These are phyloP conservation scores for Pangasius larnaudii DNA, from an alignment of 2,797 vertebrate genomes.

Conservation along the genomic window DNA sequence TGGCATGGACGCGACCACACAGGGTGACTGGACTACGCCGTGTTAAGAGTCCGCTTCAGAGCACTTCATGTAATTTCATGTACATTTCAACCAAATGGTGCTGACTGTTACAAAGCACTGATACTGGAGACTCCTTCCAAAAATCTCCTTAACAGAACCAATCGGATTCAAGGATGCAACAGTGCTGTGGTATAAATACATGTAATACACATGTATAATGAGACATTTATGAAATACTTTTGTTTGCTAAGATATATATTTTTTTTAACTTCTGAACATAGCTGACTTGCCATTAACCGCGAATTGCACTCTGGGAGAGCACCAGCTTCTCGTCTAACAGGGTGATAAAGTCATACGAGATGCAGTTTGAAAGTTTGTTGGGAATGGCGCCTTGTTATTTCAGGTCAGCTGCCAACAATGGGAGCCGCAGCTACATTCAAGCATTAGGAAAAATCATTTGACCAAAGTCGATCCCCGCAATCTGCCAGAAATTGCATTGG, in stretches of 20 bases:
- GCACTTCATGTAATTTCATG: not conserved
- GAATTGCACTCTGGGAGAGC: conserved; percentile 30
- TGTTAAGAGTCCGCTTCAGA: conserved; percentile 6
- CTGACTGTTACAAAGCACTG: not conserved
- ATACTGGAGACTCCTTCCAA: not conserved
- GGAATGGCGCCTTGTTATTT: conserved; percentile 53
- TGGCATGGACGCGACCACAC: conserved; percentile 17
- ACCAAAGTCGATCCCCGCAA: conserved; percentile 14
- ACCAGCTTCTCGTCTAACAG: conserved; percentile 45
- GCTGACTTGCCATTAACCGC: conserved; percentile 20
- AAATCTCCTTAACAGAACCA: not conserved
- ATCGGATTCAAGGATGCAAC: not conserved
- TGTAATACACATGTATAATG: not conserved
- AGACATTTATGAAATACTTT: not conserved
- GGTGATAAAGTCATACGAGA: conserved; percentile 53
- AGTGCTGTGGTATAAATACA: not conserved
- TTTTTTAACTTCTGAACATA: not conserved
- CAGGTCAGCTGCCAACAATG: conserved; percentile 37
- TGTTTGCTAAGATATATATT: not conserved
- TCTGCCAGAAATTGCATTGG: conserved; percentile 45
- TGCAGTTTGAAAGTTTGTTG: conserved; percentile 54
- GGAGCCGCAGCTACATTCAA: conserved; percentile 5
- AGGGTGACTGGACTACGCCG: not conserved
- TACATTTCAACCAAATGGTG: not conserved
- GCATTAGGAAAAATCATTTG: conserved; percentile 18